Evolutionary conservation across 92 coral and sea anemone species (phyloP).

Genomic region (Palythoa heliodiscus): DNA sequence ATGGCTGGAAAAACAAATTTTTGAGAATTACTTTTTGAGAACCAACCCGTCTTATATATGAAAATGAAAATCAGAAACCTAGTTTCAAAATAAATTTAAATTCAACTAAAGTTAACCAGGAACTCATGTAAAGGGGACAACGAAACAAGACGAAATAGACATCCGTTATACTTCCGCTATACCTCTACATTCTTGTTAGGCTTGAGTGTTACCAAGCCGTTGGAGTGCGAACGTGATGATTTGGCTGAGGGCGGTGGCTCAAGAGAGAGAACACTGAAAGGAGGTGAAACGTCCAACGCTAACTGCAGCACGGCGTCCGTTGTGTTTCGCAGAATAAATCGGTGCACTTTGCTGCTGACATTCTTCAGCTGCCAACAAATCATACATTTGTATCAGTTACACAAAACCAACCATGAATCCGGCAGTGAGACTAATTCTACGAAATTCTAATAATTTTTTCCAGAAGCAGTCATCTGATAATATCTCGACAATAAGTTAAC

Average conservation of each 20-base stretch:
- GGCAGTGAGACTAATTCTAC: background rate
- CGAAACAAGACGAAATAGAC: background rate
- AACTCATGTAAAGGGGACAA: no score
- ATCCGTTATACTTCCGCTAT: background rate
- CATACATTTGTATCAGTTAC: background rate
- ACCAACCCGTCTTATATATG: no score
- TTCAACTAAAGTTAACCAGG: no score
- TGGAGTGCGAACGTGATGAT: constrained; percentile 65
- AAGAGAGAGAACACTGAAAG: constrained; percentile 74
- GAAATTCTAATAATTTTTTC: background rate
- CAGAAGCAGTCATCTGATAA: no score
- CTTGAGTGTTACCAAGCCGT: constrained; percentile 72
- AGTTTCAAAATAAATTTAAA: no score
- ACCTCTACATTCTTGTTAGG: constrained; percentile 92
- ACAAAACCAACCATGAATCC: background rate
- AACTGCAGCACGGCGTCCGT: constrained; percentile 88
- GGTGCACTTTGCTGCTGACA: constrained; percentile 61
- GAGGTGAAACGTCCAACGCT: constrained; percentile 59
- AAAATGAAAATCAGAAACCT: no score
- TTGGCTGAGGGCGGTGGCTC: constrained; percentile 90
- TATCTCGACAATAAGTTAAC: no score
- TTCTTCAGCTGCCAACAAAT: constrained; percentile 48
- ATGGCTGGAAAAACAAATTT: no score
- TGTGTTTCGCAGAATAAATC: constrained; percentile 81
- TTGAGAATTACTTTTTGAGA: no score